Conservation (phyloP, 2,113 vertebrate species). For the Hipposideros armiger region DNA sequence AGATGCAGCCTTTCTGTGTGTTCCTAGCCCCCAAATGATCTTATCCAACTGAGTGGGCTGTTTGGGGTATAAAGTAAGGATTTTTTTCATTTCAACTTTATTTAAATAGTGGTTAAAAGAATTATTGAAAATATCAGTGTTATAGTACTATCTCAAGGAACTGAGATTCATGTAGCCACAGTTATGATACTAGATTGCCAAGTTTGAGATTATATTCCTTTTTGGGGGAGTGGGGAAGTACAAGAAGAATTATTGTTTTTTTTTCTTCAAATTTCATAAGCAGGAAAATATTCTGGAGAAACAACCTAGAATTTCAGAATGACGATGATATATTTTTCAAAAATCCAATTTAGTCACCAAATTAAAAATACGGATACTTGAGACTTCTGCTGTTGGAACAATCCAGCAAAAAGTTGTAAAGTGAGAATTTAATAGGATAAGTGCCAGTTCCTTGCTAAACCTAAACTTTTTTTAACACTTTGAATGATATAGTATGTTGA, state of each 20-base stretch:
- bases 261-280: not conserved
- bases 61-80: not conserved
- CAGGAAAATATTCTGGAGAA: conserved; percentile 46
- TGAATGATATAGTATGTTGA: not conserved
- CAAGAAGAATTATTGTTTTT: not conserved
- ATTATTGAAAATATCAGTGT: not conserved
- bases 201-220: conserved; percentile 37
- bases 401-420: conserved; percentile 9
- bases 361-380: conserved; percentile 39
- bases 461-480: conserved; percentile 15
- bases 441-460: conserved; percentile 24
- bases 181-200: not conserved
- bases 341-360: conserved; percentile 36
- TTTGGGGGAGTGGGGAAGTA: not conserved
- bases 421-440: conserved; percentile 41
- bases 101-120: not conserved
- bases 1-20: not conserved
- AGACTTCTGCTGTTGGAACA: conserved; percentile 11
- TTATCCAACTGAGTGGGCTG: not conserved
- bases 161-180: not conserved
- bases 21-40: not conserved
- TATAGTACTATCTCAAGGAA: conserved; percentile 40
- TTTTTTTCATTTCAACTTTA: conserved; percentile 57
- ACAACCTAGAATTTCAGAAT: conserved; percentile 48
- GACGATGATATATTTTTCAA: not conserved